Percentiles rank a stretch among this genome's conserved stretches.
Evolutionary conservation across 2,888 invertebrate species (phyloP).

Genomic region (Tortricodes alternella): DNA sequence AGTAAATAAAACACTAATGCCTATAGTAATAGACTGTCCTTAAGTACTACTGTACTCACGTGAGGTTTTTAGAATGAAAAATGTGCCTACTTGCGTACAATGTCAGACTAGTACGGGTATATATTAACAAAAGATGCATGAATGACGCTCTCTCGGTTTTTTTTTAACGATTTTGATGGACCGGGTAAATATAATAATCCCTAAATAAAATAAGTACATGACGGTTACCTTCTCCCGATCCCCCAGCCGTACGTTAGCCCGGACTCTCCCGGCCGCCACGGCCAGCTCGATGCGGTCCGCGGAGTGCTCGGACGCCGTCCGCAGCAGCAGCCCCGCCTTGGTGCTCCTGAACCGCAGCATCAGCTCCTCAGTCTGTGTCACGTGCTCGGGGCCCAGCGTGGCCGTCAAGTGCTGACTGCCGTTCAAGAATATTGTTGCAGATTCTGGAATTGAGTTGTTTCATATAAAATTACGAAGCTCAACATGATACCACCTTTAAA

Average conservation of each 20-base stretch:
- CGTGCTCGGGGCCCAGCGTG: slow-evolving; percentile 87
- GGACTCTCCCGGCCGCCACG: slow-evolving; percentile 91
- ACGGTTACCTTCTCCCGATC: slow-evolving; percentile 90
- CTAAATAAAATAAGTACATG: not conserved
- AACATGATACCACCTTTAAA: too few relatives aligned
- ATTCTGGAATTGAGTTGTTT: slow-evolving; percentile 86
- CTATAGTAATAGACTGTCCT: too few relatives aligned
- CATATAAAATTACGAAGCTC: too few relatives aligned
- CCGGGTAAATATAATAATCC: too few relatives aligned
- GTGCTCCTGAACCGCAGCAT: slow-evolving; percentile 93
- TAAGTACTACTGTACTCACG: too few relatives aligned
- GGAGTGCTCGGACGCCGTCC: slow-evolving; percentile 90
- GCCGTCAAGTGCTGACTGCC: slow-evolving; percentile 94
- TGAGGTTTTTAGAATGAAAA: too few relatives aligned
- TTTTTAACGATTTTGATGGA: too few relatives aligned
- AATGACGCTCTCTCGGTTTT: too few relatives aligned
- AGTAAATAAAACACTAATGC: too few relatives aligned
- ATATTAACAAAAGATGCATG: too few relatives aligned
- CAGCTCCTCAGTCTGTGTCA: slow-evolving; percentile 95
- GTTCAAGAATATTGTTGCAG: slow-evolving; percentile 93
- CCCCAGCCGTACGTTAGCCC: slow-evolving; percentile 91
- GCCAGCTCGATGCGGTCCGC: slow-evolving; percentile 93
- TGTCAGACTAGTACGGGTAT: too few relatives aligned
- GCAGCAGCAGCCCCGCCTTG: slow-evolving; percentile 88
- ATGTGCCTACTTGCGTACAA: too few relatives aligned